phyloP scores from a whole-genome alignment of 1,140 invertebrate species.

The Venturia canescens region DNA sequence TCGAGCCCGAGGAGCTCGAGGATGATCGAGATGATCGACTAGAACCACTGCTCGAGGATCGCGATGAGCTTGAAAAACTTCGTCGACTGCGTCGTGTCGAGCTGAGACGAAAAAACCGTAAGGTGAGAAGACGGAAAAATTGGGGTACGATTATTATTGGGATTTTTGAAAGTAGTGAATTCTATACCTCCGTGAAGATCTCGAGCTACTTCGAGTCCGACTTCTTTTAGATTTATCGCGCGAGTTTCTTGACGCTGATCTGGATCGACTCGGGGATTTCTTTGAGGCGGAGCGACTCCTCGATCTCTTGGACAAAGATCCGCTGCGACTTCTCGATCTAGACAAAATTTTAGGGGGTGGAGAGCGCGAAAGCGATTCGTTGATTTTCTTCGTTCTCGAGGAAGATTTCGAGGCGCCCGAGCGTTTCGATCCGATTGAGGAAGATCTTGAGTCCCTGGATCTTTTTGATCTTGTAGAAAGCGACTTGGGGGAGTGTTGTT shows the following conservation, averaged over 20 bases:
- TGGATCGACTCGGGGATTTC: constrained; percentile 61
- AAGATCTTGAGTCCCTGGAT: constrained; percentile 44
- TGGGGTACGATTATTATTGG: background rate
- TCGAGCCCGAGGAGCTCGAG: constrained; percentile 70
- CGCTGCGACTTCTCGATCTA: constrained; percentile 63
- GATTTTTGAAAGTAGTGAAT: constrained; percentile 25
- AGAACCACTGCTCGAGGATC: constrained; percentile 67
- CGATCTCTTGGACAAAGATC: constrained; percentile 54
- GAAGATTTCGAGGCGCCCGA: constrained; percentile 48
- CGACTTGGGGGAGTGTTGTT: constrained; percentile 24
- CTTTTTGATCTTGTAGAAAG: constrained; percentile 28
- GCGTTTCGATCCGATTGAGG: constrained; percentile 38
- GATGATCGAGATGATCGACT: constrained; percentile 65
- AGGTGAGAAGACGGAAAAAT: constrained; percentile 27
- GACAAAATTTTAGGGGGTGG: constrained; percentile 54
- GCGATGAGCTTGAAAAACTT: constrained; percentile 72
- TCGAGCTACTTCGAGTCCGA: constrained; percentile 66
- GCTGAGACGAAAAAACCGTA: constrained; percentile 56
- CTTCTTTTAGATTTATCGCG: constrained; percentile 67
- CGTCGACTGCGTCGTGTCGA: constrained; percentile 66
- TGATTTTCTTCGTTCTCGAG: constrained; percentile 34
- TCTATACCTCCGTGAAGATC: constrained; percentile 68
- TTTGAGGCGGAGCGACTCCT: constrained; percentile 57
- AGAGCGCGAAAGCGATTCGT: constrained; percentile 54
- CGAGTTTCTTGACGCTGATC: constrained; percentile 66